Evolutionary conservation across 1,140 invertebrate genomes (phyloP), one percentile per base, ranked within the genome.

Genomic region (Drosophila arizonae): DNA sequence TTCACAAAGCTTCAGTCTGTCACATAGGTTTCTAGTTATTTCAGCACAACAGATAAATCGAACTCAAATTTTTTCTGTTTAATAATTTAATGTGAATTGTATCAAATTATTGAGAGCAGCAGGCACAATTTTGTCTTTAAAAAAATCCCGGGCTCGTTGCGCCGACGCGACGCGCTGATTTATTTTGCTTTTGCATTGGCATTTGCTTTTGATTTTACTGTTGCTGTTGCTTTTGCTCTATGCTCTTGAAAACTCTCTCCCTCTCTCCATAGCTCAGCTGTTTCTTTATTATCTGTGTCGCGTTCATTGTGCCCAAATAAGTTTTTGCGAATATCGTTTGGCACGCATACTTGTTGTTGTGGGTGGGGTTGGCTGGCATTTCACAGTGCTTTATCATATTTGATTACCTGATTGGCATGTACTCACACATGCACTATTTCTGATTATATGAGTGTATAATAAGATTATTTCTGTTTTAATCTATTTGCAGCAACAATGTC

Each of bases 311-410:
- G 62, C 46, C 28, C 36, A 52, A 72, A 66, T 52, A 58, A 56
- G 41, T 70, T 64, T 15, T 65, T 56, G 71, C 71, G 13, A 56
- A 62, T 69, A 62, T 73, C 26, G 36, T 69, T 72, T 72, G 57
- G 62, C 69, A 58, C 54, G 48, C 41, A 51, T 54, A 55, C 10
- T 51, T 58, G 66, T 72, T 36, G 21, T 39, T 66, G 70, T 69
- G 57, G 58, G 72, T 74, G 66, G 43, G 28, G 13, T 61, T 68
- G 36, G 17, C 28, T 46, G 36, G 28, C 70, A 67, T 68, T 73
- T 67, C 57, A 11, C 50, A 56, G 15, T 33, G 39, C 28, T 63
- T 74, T 58, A 64, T 74, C 72, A 64, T 58, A 52, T 52, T 63
- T 70, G 58, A 70, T 74, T 52, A 45, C 52, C 30, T 39, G 66